phyloP scores from a whole-genome alignment of 2,888 invertebrate species.

The Allophyes oxyacanthae region DNA sequence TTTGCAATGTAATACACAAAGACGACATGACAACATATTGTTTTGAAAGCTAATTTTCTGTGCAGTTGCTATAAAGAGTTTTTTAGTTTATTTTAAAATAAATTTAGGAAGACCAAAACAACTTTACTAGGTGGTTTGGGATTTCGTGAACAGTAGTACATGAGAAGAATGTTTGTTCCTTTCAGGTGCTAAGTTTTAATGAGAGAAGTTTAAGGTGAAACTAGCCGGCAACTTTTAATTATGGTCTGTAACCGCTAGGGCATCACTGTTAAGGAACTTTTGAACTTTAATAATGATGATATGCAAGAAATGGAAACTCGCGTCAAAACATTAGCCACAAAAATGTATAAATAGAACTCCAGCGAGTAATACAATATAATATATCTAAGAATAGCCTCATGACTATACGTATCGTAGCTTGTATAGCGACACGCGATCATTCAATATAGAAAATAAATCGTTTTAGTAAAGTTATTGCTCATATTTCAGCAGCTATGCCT shows the following conservation, averaged over 20 bases:
- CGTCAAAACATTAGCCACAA: constrained; percentile 53
- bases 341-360: constrained; percentile 28
- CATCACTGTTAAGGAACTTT: constrained; percentile 70
- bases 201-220: constrained; percentile 83
- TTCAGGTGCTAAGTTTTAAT: constrained; percentile 85
- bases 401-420: constrained; percentile 36
- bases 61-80: too few relatives aligned
- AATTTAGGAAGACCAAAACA: constrained; percentile 6
- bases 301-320: constrained; percentile 63
- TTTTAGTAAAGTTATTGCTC: constrained; percentile 38
- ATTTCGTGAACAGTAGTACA: constrained; percentile 66
- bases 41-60: too few relatives aligned
- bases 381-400: constrained; percentile 32
- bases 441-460: constrained; percentile 62
- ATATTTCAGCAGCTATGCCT: constrained; percentile 54
- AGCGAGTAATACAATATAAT: constrained; percentile 5
- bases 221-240: constrained; percentile 85
- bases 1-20: constrained; percentile 27
- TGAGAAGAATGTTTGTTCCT: constrained; percentile 79
- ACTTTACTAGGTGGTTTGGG: constrained; percentile 61
- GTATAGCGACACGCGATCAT: constrained; percentile 46
- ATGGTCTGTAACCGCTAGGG: constrained; percentile 74
- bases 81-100: too few relatives aligned
- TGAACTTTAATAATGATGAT: constrained; percentile 75
- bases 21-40: neutral